Percentiles rank a stretch among this genome's conserved stretches.
Conservation (phyloP, 1,140 invertebrate genomes). For the Periplaneta americana region DNA sequence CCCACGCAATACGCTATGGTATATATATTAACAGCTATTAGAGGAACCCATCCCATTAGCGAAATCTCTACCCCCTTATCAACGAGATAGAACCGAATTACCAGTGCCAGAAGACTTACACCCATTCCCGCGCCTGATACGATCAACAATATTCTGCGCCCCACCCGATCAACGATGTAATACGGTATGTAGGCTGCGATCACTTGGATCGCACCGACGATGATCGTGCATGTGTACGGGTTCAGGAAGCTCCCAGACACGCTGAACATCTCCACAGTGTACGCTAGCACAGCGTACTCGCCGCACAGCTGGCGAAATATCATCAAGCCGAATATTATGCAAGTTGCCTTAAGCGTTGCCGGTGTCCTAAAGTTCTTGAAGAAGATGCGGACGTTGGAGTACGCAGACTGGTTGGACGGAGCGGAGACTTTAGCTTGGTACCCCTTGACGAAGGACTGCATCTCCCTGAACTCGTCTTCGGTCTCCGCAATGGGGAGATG, state of each 20-base stretch:
- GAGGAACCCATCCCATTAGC: constrained; percentile 32
- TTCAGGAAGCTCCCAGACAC: constrained; percentile 31
- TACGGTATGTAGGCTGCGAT: constrained; percentile 29
- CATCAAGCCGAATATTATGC: constrained; percentile 38
- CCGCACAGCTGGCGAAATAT: constrained; percentile 43
- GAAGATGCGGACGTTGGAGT: neutral
- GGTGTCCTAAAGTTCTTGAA: too few species aligned
- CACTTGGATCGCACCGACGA: constrained; percentile 35
- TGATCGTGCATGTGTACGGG: constrained; percentile 31
- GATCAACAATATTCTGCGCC: constrained; percentile 27
- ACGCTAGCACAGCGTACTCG: constrained; percentile 42
- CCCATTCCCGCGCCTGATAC: constrained; percentile 21
- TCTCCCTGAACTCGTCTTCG: constrained; percentile 34
- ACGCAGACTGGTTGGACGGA: too few species aligned
- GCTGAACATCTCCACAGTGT: constrained; percentile 41
- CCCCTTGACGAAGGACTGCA: constrained; percentile 28
- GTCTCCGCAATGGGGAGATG: constrained; percentile 39
- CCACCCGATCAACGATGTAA: constrained; percentile 35
- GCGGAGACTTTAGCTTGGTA: too few species aligned
- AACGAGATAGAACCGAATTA: constrained; percentile 28
- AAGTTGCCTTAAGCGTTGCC: constrained; percentile 32
- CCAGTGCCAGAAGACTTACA: constrained; percentile 19
- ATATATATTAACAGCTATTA: constrained; percentile 42
- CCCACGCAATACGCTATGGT: constrained; percentile 51
- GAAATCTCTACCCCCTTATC: constrained; percentile 26